Percentiles rank a stretch among this genome's conserved stretches.
Evolutionary conservation across 2,797 vertebrate species (phyloP).

Genomic region (Echiichthys vipera): DNA sequence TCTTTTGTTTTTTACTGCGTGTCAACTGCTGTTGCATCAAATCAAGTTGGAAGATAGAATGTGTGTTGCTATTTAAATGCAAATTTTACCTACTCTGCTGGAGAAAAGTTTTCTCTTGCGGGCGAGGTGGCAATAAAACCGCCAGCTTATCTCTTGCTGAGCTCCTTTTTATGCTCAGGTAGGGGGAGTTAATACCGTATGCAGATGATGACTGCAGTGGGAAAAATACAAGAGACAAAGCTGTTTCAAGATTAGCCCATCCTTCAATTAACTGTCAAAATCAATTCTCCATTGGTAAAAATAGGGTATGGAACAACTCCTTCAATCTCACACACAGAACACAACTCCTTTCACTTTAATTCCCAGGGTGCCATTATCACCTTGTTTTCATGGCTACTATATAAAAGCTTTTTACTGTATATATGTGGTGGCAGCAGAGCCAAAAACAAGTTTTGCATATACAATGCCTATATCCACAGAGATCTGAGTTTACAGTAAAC

Average conservation of each 20-base stretch:
- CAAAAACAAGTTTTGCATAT: slow-evolving; percentile 27
- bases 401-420: slow-evolving; percentile 6
- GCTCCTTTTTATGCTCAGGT: slow-evolving; percentile 57
- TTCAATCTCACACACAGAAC: neutral
- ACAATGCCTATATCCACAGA: slow-evolving; percentile 3
- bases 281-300: slow-evolving; percentile 46
- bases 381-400: neutral
- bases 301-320: slow-evolving; percentile 4
- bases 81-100: slow-evolving; percentile 61
- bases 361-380: slow-evolving; percentile 11
- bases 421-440: slow-evolving; percentile 10
- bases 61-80: slow-evolving; percentile 77
- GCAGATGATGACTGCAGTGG: slow-evolving; percentile 46
- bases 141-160: slow-evolving; percentile 52
- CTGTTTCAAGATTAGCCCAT: slow-evolving; percentile 45
- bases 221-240: slow-evolving; percentile 48
- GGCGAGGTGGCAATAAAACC: slow-evolving; percentile 60
- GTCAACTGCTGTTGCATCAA: slow-evolving; percentile 63
- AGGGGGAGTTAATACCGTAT: slow-evolving; percentile 44
- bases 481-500: slow-evolving; percentile 46
- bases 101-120: slow-evolving; percentile 38
- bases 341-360: slow-evolving; percentile 1
- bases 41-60: slow-evolving; percentile 64
- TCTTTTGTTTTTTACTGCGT: slow-evolving; percentile 54
- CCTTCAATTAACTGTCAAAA: slow-evolving; percentile 63